Percentiles rank a stretch among this genome's conserved stretches.
Conservation (phyloP, 1,140 invertebrate species). For the Hydropsyche tenuis region DNA sequence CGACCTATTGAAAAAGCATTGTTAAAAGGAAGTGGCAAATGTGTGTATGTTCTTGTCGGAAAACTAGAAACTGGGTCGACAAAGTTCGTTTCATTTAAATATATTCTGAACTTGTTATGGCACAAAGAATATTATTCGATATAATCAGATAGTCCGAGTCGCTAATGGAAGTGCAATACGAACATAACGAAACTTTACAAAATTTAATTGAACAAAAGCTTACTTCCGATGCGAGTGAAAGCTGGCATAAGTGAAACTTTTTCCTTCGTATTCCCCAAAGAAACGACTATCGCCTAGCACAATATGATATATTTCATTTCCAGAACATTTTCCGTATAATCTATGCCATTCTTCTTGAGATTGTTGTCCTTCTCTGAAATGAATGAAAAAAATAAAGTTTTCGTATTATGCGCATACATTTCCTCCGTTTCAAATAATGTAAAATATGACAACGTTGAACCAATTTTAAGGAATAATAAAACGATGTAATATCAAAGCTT, state of each 20-base stretch:
- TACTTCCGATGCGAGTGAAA: constrained; percentile 98
- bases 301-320: constrained; percentile 99
- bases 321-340: constrained; percentile 95
- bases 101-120: no score
- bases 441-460: neutral
- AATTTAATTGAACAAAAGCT: constrained; percentile 56
- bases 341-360: constrained; percentile 97
- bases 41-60: no score
- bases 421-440: neutral
- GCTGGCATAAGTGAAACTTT: constrained; percentile 98
- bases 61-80: no score
- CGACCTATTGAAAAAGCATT: no score
- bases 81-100: no score
- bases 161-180: no score
- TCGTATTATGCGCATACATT: neutral
- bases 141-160: no score
- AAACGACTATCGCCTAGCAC: constrained; percentile 92
- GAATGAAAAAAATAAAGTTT: neutral
- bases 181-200: no score
- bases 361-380: constrained; percentile 90
- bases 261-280: constrained; percentile 97
- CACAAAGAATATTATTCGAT: no score
- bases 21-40: no score
- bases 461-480: neutral
- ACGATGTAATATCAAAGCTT: no score